phyloP scores from a whole-genome alignment of 2,797 vertebrate species.

The Pagetopsis macropterus region DNA sequence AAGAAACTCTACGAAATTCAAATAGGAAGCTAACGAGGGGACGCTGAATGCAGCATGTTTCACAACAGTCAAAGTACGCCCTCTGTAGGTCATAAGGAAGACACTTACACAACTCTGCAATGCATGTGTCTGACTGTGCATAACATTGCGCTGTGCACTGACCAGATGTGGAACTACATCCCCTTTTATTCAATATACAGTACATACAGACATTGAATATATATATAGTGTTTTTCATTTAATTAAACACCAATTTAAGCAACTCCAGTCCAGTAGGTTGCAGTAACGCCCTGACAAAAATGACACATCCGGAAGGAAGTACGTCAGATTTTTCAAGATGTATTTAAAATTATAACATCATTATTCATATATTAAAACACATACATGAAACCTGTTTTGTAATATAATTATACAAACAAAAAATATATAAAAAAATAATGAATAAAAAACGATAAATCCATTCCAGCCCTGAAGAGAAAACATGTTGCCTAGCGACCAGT shows the following conservation, averaged over 20 bases:
- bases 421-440: fast-evolving
- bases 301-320: not conserved
- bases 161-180: not conserved
- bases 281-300: not conserved
- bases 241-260: too few species aligned
- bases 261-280: slow-evolving; percentile 44
- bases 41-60: slow-evolving; percentile 44
- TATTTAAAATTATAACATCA: too few species aligned
- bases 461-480: slow-evolving; percentile 6
- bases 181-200: too few species aligned
- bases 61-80: slow-evolving; percentile 51
- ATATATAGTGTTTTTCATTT: too few species aligned
- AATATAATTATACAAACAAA: not conserved
- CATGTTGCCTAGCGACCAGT: slow-evolving; percentile 70
- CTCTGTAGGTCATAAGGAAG: slow-evolving; percentile 35
- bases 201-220: too few species aligned
- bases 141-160: not conserved
- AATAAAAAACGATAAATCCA: not conserved
- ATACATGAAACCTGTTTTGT: not conserved
- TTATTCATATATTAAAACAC: too few species aligned
- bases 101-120: slow-evolving; percentile 60
- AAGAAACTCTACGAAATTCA: fast-evolving
- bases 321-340: not conserved
- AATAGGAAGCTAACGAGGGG: not conserved
- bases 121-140: too few species aligned